Base-by-base conservation (phyloP, 2,113 vertebrate genomes). In the Xyliphius kryptos region DNA sequence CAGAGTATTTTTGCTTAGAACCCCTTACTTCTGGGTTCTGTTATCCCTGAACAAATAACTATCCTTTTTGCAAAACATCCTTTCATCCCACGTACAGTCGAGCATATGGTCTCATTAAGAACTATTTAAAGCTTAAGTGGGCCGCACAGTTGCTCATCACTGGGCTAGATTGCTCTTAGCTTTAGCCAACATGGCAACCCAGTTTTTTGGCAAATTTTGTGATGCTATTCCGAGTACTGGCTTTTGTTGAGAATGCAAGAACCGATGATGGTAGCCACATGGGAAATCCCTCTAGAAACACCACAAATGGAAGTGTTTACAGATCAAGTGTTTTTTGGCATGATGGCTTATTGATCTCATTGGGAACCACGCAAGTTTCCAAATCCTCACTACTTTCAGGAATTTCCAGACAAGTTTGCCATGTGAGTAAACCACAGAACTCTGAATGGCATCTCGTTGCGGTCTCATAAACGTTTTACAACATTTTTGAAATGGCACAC, bases 401-500 rank as follows among this genome's bases (percentile, higher is more conserved):
- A n/a, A n/a, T n/a, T n/a, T n/a, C n/a, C n/a, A n/a, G n/a, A n/a
- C n/a, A n/a, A n/a, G n/a, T n/a, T 10, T 3, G 15, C 53, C 16
- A 3, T 11, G 37, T 37, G n/a, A 17, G 36, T 55, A 38, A 55
- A 55, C 10, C 10, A 12, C 32, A 40, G 36, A 15, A 19, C 36
- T 40, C 5, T 56, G 16, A 38, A 40, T 40, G 15, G 36, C 15
- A 17, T 56, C 16, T 56, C 36, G 17, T 7, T 40, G 52, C 12
- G 16, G 53, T 19, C 53, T 40, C 36, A 8, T 40, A 40, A 56
- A 40, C 36, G 15, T 56, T 38, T 55, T 16, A 37, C 26, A 54
- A 5, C 9, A 1, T 37, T 55, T 46, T 55, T 55, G 19, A 55
- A 16, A 16, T n/a, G 32, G 15, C 15, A 12, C 32, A 19, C 1